Evolutionary conservation across 2,113 vertebrate species (phyloP), one percentile per base, ranked within the genome.

Genomic region (Sapajus apella): DNA sequence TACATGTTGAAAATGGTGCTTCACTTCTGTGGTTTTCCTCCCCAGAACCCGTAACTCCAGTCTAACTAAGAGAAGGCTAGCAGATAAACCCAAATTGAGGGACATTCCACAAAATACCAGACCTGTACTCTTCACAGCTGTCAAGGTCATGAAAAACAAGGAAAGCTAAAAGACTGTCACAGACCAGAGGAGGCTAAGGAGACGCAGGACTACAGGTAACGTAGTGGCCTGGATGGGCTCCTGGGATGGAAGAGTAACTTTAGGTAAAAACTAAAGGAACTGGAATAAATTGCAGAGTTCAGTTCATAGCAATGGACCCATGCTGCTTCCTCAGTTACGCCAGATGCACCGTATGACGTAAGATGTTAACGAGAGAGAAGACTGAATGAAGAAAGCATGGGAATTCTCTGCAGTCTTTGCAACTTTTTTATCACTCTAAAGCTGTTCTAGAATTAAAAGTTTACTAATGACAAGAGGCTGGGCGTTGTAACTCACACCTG

Each of bases 331-430:
- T 25, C 0, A 3, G n/a, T 8, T 64, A 47, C 25, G 30, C 17
- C 66, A 82, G 58, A 82, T 1, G 2, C 2, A n/a, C 11, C n/a
- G 6, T 18, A 11, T 20, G 52, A 61, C 6, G 37, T 7, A 64
- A 64, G 70, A 50, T 1, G 23, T 23, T 64, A 32, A 21, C 0
- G 1, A 32, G 23, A 87, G 47, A 20, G 43, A 12, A 35, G 9
- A 35, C 17, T 16, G n/a, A 21, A 40, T 0, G 11, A 8, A n/a
- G 17, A 8, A 12, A 20, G 3, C 10, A 2, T 0, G 11, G 32
- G 23, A 66, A 11, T 30, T 61, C 35, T 88, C 76, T 30, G 23
- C 1, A 4, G 23, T 43, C n/a, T 73, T 3, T 16, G 6, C 21
- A 56, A 66, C 21, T 64, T 84, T 37, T 37, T 43, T 20, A 35